Conservation (phyloP, 2,113 vertebrate species). For the Perognathus longimembris region DNA sequence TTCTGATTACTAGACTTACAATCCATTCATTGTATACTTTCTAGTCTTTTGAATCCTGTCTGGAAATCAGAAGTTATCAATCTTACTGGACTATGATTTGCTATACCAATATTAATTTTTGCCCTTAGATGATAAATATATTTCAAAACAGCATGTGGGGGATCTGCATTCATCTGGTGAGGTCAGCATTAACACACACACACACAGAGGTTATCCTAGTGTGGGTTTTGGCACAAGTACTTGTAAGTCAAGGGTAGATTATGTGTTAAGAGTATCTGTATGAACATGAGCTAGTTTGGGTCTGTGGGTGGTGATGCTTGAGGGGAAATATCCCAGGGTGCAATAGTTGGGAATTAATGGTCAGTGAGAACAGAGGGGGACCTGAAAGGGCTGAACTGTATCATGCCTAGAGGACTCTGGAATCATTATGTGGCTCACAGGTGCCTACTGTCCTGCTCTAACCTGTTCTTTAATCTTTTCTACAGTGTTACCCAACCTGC, state of each 20-base stretch:
- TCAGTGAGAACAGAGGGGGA: slow-evolving; percentile 64
- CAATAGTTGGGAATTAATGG: slow-evolving; percentile 62
- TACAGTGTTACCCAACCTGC: slow-evolving; percentile 51
- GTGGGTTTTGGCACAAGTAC: slow-evolving; percentile 63
- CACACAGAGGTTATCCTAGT: slow-evolving; percentile 62
- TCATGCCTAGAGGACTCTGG: slow-evolving; percentile 57
- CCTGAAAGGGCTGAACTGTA: slow-evolving; percentile 49
- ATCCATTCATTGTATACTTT: slow-evolving; percentile 27
- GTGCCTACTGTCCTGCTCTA: slow-evolving; percentile 64
- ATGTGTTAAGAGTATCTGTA: slow-evolving; percentile 64
- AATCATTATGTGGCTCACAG: slow-evolving; percentile 45
- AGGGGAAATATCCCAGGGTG: slow-evolving; percentile 67
- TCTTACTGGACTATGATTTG: slow-evolving; percentile 10
- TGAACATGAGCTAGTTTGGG: slow-evolving; percentile 71
- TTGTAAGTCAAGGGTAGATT: slow-evolving; percentile 34
- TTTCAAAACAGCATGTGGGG: slow-evolving; percentile 19
- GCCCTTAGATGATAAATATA: slow-evolving; percentile 40
- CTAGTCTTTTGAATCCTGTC: slow-evolving; percentile 7
- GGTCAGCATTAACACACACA: not conserved
- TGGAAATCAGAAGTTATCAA: slow-evolving; percentile 35
- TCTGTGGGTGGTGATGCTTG: slow-evolving; percentile 71
- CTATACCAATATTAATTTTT: slow-evolving; percentile 5
- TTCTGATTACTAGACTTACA: slow-evolving; percentile 42
- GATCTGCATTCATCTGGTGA: slow-evolving; percentile 45
- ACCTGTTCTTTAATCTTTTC: slow-evolving; percentile 77